Evolutionary conservation across 2,797 vertebrate species (phyloP).

Genomic region (Gymnodraco acuticeps): DNA sequence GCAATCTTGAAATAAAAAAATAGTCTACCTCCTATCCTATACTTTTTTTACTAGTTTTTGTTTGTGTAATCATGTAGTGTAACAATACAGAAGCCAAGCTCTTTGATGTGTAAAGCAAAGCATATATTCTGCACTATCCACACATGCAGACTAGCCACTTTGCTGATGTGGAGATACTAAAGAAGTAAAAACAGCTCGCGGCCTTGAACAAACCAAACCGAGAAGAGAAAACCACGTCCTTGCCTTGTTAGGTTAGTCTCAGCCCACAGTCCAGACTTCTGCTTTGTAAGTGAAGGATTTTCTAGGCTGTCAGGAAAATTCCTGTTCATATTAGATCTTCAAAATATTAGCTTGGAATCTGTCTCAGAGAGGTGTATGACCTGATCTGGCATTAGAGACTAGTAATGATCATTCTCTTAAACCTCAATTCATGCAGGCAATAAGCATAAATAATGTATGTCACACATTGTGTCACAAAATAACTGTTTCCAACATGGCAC

Average conservation of each 20-base stretch:
- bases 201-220: constrained; percentile 59
- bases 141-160: constrained; percentile 34
- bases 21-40: background rate
- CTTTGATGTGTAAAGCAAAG: constrained; percentile 10
- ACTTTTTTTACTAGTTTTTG: background rate
- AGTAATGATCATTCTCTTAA: background rate
- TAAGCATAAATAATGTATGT: background rate
- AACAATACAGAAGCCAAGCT: background rate
- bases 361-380: background rate
- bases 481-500: background rate
- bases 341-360: background rate
- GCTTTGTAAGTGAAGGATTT: constrained; percentile 29
- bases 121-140: constrained; percentile 31
- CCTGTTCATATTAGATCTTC: constrained; percentile 15
- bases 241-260: constrained; percentile 45
- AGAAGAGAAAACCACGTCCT: constrained; percentile 60
- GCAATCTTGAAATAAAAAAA: constrained; percentile 1
- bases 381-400: constrained; percentile 9
- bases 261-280: constrained; percentile 31
- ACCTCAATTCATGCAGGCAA: background rate
- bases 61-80: background rate
- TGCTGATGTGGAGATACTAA: constrained; percentile 67
- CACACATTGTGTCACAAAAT: background rate
- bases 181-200: constrained; percentile 55
- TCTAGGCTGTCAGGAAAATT: constrained; percentile 32